phyloP scores from a whole-genome alignment of 2,888 invertebrate genomes.

The Polia nebulosa region DNA sequence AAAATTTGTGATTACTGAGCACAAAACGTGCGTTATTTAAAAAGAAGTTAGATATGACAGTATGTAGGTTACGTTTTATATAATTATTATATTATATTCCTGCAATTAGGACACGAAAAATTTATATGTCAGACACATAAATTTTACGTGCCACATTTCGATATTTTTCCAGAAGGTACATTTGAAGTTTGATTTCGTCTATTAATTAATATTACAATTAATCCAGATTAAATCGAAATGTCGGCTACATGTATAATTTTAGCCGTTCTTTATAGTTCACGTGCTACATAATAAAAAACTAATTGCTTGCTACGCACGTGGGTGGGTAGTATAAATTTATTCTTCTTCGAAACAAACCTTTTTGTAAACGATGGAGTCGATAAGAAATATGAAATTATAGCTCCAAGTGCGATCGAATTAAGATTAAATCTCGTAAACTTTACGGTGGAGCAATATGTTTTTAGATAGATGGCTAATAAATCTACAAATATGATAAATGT shows the following conservation, averaged over 20 bases:
- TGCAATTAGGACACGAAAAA: neutral
- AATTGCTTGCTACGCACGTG: conserved; percentile 62
- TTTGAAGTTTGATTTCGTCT: conserved; percentile 1
- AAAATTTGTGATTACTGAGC: neutral
- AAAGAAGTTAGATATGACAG: neutral
- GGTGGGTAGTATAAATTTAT: conserved; percentile 63
- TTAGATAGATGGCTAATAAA: conserved; percentile 23
- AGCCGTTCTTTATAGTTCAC: conserved; percentile 50
- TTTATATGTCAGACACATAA: no score
- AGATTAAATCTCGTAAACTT: conserved; percentile 54
- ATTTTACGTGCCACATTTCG: conserved; percentile 16
- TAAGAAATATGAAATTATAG: conserved; percentile 66
- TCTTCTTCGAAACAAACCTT: conserved; percentile 59
- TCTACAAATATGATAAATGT: conserved; percentile 13
- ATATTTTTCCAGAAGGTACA: neutral
- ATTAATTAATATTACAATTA: conserved; percentile 53
- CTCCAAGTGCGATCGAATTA: conserved; percentile 57
- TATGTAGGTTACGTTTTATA: conserved; percentile 2
- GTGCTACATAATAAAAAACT: conserved; percentile 60
- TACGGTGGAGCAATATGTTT: conserved; percentile 20
- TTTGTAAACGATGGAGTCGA: conserved; percentile 62
- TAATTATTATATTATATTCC: no score
- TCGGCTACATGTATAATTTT: conserved; percentile 52
- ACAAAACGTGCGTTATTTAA: neutral
- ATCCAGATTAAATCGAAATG: conserved; percentile 49